phyloP scores from a whole-genome alignment of 92 coral and sea anemone genomes.

The Bergia sp. region DNA sequence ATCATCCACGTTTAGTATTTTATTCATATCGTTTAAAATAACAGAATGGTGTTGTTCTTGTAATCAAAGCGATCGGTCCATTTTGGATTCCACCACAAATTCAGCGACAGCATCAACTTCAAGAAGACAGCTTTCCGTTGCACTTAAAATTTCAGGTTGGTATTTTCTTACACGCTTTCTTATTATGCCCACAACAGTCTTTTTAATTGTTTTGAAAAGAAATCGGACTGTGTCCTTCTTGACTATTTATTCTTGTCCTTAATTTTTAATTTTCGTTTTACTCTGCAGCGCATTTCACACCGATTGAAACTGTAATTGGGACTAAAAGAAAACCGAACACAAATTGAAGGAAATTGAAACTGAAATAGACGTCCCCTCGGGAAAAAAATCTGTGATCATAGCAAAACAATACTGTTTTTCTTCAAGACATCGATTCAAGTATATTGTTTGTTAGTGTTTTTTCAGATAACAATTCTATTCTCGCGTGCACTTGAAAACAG shows the following conservation, averaged over 20 bases:
- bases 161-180: neutral
- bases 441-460: constrained; percentile 40
- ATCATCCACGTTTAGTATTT: neutral
- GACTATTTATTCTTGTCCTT: constrained; percentile 18
- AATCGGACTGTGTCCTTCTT: constrained; percentile 10
- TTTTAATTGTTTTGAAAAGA: constrained; percentile 20
- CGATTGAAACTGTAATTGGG: constrained; percentile 41
- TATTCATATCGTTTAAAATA: constrained; percentile 17
- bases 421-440: constrained; percentile 29
- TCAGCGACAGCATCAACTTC: neutral
- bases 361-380: constrained; percentile 10
- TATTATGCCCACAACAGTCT: constrained; percentile 11
- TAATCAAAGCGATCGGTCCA: constrained; percentile 15
- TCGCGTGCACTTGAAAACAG: constrained; percentile 46
- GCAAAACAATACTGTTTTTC: constrained; percentile 41
- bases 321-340: constrained; percentile 7
- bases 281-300: constrained; percentile 35
- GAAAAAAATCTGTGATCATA: constrained; percentile 30
- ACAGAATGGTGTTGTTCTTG: constrained; percentile 4
- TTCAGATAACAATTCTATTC: constrained; percentile 36
- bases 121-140: neutral
- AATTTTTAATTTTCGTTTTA: constrained; percentile 35
- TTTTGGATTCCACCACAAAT: constrained; percentile 37
- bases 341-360: constrained; percentile 36
- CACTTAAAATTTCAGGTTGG: neutral